Evolutionary conservation across 2,113 vertebrate species (phyloP), one percentile per base, ranked within the genome.

Genomic region (Carlito syrichta): DNA sequence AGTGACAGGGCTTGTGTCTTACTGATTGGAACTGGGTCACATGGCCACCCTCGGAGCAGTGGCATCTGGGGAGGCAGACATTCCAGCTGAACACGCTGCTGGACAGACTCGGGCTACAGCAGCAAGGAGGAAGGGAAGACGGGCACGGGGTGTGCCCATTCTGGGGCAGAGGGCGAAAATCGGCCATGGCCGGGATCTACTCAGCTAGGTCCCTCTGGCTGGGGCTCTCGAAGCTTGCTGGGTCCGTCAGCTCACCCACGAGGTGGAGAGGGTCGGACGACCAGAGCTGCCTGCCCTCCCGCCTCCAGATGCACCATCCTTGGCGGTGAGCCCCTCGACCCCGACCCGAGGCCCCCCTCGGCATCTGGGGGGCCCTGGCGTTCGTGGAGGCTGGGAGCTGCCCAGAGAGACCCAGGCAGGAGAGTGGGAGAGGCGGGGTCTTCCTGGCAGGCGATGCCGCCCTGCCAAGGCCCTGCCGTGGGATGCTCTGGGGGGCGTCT

Each of bases 41-140:
- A 3, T 25, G 38, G n/a, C 69, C 16, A 17, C 45, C 2, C 35
- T 40, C 12, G 1, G 32, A 22, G 14, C 20, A 30, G 0, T 12
- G 20, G n/a, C 30, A 35, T 52, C 43, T 3, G n/a, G 23, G 88
- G 62, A 52, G 40, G 50, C 10, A 8, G n/a, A 23, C 1, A 5
- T 68, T 19, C 82, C 19, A 40, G 48, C 45, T 38, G 27, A 62
- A 32, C 38, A 4, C 3, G 0, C 20, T 19, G 58, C n/a, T 14
- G 89, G 74, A 10, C 62, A 43, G 54, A 45, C 30, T 12, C 1
- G 9, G 85, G 22, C 32, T 27, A 19, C 77, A 14, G 19, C 5
- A 50, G 30, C n/a, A 35, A 22, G 94, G 56, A 45, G 52, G 19
- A 35, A 38, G 27, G 35, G 54, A 54, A 30, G 4, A 27, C 3